These are phyloP conservation scores for Cactoblastis cactorum DNA, from an alignment of 2,888 invertebrate species.

Conservation along the genomic window DNA sequence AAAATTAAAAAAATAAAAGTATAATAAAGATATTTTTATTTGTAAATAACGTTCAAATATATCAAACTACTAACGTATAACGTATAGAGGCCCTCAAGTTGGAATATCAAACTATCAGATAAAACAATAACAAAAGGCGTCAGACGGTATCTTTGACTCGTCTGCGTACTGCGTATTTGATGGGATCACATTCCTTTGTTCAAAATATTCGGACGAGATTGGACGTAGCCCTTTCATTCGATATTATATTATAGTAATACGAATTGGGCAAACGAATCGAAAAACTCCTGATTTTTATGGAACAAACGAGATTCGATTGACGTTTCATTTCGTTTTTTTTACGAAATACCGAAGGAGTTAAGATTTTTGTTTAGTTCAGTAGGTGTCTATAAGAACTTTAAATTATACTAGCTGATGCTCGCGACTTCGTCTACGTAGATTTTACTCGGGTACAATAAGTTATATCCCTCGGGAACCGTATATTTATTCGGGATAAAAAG, in stretches of 20 bases:
- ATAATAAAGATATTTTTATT: too few relatives aligned
- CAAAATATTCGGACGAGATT: not conserved
- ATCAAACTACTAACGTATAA: too few relatives aligned
- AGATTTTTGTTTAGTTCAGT: too few relatives aligned
- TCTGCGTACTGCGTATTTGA: not conserved
- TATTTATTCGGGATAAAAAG: too few relatives aligned
- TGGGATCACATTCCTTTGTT: not conserved
- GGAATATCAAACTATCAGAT: conserved; percentile 2
- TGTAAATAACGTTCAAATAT: too few relatives aligned
- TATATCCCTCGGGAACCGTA: too few relatives aligned
- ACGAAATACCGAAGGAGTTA: not conserved
- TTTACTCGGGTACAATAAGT: too few relatives aligned
- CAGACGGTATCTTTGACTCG: conserved; percentile 1
- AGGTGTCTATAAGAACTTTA: too few relatives aligned
- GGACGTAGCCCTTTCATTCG: not conserved
- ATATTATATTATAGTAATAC: not conserved
- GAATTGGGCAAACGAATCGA: not conserved
- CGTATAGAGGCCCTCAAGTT: not conserved
- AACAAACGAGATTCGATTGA: not conserved
- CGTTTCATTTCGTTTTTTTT: not conserved
- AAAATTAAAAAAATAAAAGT: too few relatives aligned
- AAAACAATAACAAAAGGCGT: conserved; percentile 4
- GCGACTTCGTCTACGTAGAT: too few relatives aligned
- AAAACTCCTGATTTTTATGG: not conserved
- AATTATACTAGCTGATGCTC: too few relatives aligned